Percentiles rank a stretch among this genome's conserved stretches.
Evolutionary conservation across 2,113 vertebrate genomes (phyloP).

Genomic region (Nannospalax galili): DNA sequence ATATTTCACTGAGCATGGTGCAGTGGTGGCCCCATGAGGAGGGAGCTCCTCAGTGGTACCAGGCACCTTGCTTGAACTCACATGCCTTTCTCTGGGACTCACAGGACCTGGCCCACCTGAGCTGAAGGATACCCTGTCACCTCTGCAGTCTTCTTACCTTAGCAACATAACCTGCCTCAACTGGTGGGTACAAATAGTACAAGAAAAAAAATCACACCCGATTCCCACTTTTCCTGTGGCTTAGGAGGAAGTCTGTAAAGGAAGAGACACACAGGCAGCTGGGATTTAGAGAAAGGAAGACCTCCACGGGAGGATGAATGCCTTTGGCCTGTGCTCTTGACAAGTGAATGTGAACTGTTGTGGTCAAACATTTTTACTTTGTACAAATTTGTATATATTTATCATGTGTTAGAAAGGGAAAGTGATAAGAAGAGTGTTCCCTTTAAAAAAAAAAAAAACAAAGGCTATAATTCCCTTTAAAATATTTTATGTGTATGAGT

Average conservation of each 20-base stretch:
- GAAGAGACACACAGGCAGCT: not conserved
- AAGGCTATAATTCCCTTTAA: too few species aligned
- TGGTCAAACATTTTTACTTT: not conserved
- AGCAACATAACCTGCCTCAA: not conserved
- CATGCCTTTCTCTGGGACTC: not conserved
- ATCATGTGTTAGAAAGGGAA: not conserved
- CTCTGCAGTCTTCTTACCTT: not conserved
- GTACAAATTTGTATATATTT: not conserved
- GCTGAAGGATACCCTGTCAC: fast-evolving
- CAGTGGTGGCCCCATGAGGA: fast-evolving
- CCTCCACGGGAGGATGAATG: not conserved
- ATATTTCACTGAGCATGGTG: not conserved
- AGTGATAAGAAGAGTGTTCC: not conserved
- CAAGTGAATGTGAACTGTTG: not conserved
- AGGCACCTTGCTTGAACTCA: too few species aligned
- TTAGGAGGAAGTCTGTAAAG: not conserved
- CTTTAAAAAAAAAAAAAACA: too few species aligned
- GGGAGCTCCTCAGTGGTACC: not conserved
- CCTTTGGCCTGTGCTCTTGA: not conserved
- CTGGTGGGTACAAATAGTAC: not conserved
- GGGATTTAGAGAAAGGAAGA: not conserved
- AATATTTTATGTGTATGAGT: too few species aligned
- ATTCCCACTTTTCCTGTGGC: not conserved
- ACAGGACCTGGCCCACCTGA: not conserved
- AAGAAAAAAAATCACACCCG: not conserved